Percentiles rank a stretch among this genome's conserved stretches.
Evolutionary conservation across 1,140 invertebrate genomes (phyloP).

Genomic region (Aphaenogaster floridana): DNA sequence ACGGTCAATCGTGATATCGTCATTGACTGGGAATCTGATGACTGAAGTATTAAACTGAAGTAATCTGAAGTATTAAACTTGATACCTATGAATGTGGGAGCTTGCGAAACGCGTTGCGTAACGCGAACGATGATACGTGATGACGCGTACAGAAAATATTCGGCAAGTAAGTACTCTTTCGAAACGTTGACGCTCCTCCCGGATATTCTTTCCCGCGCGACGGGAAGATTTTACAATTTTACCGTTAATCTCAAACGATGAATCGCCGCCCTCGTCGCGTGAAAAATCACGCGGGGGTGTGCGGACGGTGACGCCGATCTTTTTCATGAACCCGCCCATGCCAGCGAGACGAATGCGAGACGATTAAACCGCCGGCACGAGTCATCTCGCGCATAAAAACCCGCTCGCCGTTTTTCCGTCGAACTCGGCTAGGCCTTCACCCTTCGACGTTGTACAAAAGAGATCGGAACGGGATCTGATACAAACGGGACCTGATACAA

Average conservation of each 20-base stretch:
- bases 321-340: slow-evolving; percentile 70
- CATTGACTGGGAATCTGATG: background rate
- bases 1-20: background rate
- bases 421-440: background rate
- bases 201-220: background rate
- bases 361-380: slow-evolving; percentile 69
- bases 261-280: background rate
- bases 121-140: background rate
- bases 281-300: background rate
- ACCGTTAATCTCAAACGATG: background rate
- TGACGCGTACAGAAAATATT: background rate
- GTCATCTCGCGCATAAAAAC: slow-evolving; percentile 51
- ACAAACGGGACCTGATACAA: background rate
- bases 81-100: background rate
- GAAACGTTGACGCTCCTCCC: background rate
- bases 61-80: background rate
- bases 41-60: background rate
- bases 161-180: background rate
- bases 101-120: background rate
- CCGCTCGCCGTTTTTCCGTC: slow-evolving; percentile 16
- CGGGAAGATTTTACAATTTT: background rate
- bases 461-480: background rate
- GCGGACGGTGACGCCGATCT: slow-evolving; percentile 56
- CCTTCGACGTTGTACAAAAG: slow-evolving; percentile 15
- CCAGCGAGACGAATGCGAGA: slow-evolving; percentile 63